Base-by-base conservation (phyloP, 35 echinoderm and acorn worm genomes). In the Heliocidaris erythrogramma region DNA sequence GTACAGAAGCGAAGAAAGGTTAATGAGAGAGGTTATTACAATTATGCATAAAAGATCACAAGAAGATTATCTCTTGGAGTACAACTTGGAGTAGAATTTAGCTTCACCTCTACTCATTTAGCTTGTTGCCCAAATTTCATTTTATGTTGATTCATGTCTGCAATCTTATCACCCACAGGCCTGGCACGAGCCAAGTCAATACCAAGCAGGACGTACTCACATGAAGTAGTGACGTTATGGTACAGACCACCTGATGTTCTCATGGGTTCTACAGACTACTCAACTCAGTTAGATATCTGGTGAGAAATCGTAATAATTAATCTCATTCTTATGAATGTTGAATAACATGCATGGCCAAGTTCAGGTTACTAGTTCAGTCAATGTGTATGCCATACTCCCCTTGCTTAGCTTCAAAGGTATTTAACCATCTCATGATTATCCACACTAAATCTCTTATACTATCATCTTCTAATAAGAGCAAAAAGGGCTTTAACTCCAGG, bases 131-230 rank as follows among this genome's bases (percentile, higher is more conserved):
- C 14, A 69, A 69, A 78, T 78, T 78, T 27, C 21, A 78, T n/a
- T 78, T 78, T 60, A 4, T 78, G 21, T 78, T 78, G 21, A 78
- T 29, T 78, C 87, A 59, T 92, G 5, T 30, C 13, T 48, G 85
- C 2, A 14, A 85, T 31, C 30, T 21, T 85, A 32, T 92, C 30
- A 60, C 7, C 94, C 88, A 6, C 48, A 99, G 98, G 98, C 95
- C 94, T 99, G 30, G 98, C 98, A 14, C 95, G 98, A 97, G 98
- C 98, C 91, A 99, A 99, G 96, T 99, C 98, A 49, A 97, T 99
- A 60, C 98, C 98, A 7, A 99, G 98, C 61, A 96, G 95, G 78
- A 99, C 98, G 0, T 99, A 99, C 87, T 99, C 98, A 35, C 96
- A 99, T 95, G 98, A 99, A 93, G 98, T 99, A 5, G 98, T 99